Evolutionary conservation across 2,888 invertebrate genomes (phyloP).

Genomic region (Andrena trimmerana): DNA sequence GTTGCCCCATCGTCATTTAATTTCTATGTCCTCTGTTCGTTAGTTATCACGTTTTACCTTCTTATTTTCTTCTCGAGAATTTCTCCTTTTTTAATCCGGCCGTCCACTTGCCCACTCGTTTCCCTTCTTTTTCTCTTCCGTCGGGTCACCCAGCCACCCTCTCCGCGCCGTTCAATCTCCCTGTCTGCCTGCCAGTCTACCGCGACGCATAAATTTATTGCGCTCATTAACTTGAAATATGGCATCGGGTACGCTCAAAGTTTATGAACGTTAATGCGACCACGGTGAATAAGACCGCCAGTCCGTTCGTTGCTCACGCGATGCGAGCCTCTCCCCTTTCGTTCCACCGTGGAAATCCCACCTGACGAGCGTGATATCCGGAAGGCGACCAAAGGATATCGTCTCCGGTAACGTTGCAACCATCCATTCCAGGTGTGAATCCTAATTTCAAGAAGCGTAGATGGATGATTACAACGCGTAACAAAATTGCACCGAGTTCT

Average conservation of each 20-base stretch:
- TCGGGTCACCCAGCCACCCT: slow-evolving; percentile 37
- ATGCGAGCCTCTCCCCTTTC: slow-evolving; percentile 28
- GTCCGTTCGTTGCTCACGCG: slow-evolving; percentile 62
- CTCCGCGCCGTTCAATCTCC: slow-evolving; percentile 67
- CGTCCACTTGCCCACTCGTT: slow-evolving; percentile 20
- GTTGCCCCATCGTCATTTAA: neutral
- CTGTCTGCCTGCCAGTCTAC: slow-evolving; percentile 73
- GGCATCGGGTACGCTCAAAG: slow-evolving; percentile 76
- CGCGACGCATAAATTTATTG: slow-evolving; percentile 79
- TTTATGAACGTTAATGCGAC: slow-evolving; percentile 79
- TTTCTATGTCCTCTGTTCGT: slow-evolving; percentile 19
- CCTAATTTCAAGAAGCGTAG: neutral
- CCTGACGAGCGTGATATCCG: slow-evolving; percentile 38
- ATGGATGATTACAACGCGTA: no score
- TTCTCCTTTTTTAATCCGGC: slow-evolving; percentile 22
- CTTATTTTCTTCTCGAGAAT: slow-evolving; percentile 5
- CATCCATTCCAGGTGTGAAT: neutral
- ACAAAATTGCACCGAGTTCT: no score
- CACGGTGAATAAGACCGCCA: slow-evolving; percentile 71
- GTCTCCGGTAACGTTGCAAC: slow-evolving; percentile 17
- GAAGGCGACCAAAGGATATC: slow-evolving; percentile 48
- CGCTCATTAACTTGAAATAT: slow-evolving; percentile 80
- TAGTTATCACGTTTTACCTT: neutral
- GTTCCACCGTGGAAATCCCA: slow-evolving; percentile 57
- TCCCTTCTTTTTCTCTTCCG: slow-evolving; percentile 31